Evolutionary conservation across 2,113 vertebrate species (phyloP), one percentile per base, ranked within the genome.

Genomic region (Melanotaenia duboulayi): DNA sequence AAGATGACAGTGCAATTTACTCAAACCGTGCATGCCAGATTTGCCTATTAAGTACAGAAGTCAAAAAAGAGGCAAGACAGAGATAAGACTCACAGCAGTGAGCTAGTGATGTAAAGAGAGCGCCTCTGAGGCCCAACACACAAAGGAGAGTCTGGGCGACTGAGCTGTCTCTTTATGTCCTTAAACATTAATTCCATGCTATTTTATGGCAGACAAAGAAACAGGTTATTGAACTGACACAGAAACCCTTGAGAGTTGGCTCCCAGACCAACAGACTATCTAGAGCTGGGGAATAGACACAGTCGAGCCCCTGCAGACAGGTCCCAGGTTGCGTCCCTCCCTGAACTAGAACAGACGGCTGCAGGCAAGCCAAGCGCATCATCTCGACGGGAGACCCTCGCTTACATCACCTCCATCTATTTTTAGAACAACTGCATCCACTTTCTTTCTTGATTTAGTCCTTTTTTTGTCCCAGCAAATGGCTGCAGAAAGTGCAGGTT

Each of bases 381-480:
- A 78, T 16, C 91, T 72, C 89, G n/a, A 91, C 88, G 72, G 92
- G 92, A 93, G 91, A 87, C 84, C 85, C 87, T 81, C 39, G 80
- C 82, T 92, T 90, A 89, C 91, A 91, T 93, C 93, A 92, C 82
- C 60, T 79, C 40, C 4, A 12, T 81, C 92, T 94, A 94, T 94
- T 91, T 93, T 92, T 94, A 90, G 91, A 88, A 83, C 11, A 54
- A 60, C 81, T 75, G 79, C 87, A 85, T 80, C 83, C 90, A 82
- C 84, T 83, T 72, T 81, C 86, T 76, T 61, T 54, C 12, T 57
- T 25, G 9, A 54, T 76, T 35, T 79, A 51, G 66, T 50, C 14
- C 57, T 50, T 76, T 67, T n/a, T n/a, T 28, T 51, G 66, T 48
- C 79, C n/a, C 69, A 61, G 67, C 58, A 70, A 81, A 74, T 52